phyloP scores from a whole-genome alignment of 2,113 vertebrate species.

The Chaetops frenatus region DNA sequence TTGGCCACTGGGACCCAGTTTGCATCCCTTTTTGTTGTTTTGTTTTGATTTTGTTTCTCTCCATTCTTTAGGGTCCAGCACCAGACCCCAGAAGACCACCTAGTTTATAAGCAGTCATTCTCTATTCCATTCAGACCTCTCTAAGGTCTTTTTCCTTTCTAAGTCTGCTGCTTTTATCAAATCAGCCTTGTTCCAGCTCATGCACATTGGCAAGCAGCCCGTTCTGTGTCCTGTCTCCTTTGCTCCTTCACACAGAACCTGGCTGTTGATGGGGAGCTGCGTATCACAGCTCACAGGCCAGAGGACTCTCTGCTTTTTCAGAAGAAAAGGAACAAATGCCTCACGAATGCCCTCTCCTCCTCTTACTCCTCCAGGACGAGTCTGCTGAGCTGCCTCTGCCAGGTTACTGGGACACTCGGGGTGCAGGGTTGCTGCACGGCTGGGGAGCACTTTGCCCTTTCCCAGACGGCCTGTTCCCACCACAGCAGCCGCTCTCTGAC shows the following conservation, averaged over 20 bases:
- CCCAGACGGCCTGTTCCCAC: not conserved
- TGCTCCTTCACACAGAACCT: not conserved
- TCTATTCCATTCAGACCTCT: not conserved
- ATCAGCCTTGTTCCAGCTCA: not conserved
- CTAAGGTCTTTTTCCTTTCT: not conserved
- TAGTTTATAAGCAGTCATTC: not conserved
- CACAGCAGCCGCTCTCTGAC: not conserved
- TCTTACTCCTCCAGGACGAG: not conserved
- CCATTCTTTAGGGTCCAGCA: not conserved
- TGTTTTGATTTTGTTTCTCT: not conserved
- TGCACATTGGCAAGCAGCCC: not conserved
- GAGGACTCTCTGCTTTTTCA: not conserved
- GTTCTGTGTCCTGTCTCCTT: not conserved
- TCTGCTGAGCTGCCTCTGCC: not conserved
- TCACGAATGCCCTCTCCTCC: not conserved
- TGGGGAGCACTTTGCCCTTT: not conserved
- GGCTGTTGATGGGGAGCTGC: not conserved
- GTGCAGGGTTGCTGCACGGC: not conserved
- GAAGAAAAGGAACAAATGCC: not conserved
- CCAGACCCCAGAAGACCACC: not conserved
- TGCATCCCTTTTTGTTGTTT: no score
- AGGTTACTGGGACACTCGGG: not conserved
- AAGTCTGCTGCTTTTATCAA: not conserved
- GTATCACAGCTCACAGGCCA: not conserved
- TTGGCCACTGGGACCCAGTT: not conserved